Conservation (phyloP, 2,797 vertebrate genomes). For the Varecia variegata region DNA sequence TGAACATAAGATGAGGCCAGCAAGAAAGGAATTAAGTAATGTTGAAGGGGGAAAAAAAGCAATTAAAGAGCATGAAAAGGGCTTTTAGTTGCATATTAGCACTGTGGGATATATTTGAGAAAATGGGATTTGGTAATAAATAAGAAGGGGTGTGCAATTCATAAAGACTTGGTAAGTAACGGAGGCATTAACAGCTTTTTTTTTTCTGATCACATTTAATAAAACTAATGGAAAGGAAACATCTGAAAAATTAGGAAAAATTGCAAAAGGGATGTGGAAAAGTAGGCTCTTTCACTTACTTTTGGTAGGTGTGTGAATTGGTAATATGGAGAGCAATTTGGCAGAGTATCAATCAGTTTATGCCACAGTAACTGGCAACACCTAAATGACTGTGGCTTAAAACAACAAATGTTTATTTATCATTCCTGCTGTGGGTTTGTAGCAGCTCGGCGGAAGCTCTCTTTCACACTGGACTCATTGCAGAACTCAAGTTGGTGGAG, state of each 20-base stretch:
- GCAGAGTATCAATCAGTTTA: neutral
- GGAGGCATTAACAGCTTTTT: neutral
- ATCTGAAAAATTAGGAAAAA: conserved; percentile 14
- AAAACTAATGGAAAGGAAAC: conserved; percentile 36
- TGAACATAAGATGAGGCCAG: neutral
- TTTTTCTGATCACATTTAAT: neutral
- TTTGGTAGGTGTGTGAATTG: neutral
- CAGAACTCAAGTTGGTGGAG: neutral
- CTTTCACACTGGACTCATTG: neutral
- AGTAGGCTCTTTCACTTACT: neutral
- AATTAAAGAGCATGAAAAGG: neutral
- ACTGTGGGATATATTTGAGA: conserved; percentile 3
- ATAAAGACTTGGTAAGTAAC: neutral
- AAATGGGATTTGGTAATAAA: conserved; percentile 51
- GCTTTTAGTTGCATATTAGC: neutral
- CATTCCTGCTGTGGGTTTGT: neutral
- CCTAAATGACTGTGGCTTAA: neutral
- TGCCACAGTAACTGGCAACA: neutral
- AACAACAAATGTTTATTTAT: neutral
- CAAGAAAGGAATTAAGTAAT: neutral
- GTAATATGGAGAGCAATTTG: neutral
- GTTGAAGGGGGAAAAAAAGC: neutral
- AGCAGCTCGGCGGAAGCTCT: neutral
- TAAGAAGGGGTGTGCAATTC: conserved; percentile 22
- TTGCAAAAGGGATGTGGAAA: neutral